Conservation (phyloP, 1,140 invertebrate species). For the Lasioglossum albipes region DNA sequence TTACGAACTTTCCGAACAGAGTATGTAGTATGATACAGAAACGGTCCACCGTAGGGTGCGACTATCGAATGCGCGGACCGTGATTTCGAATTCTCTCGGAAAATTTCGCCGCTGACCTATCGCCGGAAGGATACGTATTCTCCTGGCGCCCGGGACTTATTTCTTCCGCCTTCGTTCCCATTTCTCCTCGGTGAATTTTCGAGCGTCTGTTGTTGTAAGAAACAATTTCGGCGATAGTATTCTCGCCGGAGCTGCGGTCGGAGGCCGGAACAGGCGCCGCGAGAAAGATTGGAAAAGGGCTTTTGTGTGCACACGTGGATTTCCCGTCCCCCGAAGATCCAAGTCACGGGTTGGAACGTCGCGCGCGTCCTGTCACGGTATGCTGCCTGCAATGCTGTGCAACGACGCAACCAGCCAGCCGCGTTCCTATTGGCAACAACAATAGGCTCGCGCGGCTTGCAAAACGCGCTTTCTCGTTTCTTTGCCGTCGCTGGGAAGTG, state of each 20-base stretch:
- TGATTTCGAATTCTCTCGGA: too few relatives aligned
- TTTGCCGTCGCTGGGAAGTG: neutral
- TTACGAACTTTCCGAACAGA: too few relatives aligned
- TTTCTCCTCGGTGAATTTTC: neutral
- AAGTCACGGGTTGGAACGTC: neutral
- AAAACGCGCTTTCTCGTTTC: slow-evolving; percentile 13
- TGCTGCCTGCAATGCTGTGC: neutral
- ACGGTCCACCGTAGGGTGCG: too few relatives aligned
- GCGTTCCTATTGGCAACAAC: slow-evolving; percentile 32
- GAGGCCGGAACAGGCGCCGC: neutral
- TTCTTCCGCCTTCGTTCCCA: too few relatives aligned
- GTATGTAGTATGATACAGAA: too few relatives aligned
- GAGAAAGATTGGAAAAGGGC: neutral
- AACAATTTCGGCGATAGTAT: slow-evolving; percentile 17
- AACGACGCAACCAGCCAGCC: slow-evolving; percentile 11
- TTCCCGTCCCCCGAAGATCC: slow-evolving; percentile 7
- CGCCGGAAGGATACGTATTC: too few relatives aligned
- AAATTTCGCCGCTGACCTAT: too few relatives aligned
- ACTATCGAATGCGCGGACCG: too few relatives aligned
- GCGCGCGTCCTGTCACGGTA: slow-evolving; percentile 5
- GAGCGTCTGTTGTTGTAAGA: neutral
- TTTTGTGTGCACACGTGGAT: slow-evolving; percentile 24
- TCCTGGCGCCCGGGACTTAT: too few relatives aligned
- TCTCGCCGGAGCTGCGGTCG: neutral
- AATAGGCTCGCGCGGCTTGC: slow-evolving; percentile 17